Evolutionary conservation across 2,113 vertebrate genomes (phyloP).

Genomic region (Ginglymostoma cirratum): DNA sequence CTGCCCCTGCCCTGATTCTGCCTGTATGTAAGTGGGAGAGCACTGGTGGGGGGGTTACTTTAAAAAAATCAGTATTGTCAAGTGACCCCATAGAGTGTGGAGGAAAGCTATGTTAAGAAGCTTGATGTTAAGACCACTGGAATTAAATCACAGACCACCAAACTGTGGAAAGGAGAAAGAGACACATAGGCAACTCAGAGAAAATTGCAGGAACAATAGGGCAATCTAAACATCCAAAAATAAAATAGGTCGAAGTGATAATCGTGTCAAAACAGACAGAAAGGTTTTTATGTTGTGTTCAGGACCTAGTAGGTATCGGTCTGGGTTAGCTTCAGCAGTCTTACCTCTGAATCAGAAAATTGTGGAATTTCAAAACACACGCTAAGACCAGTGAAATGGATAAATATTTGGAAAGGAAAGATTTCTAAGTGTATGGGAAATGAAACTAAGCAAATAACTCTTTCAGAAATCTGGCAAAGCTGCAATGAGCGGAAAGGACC

Average conservation of each 20-base stretch:
- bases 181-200: neutral
- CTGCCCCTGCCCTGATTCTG: too few species aligned
- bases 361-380: neutral
- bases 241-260: neutral
- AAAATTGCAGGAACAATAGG: neutral
- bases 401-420: conserved; percentile 8
- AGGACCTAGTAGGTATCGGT: neutral
- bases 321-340: neutral
- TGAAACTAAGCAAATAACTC: neutral
- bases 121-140: neutral
- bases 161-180: neutral
- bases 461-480: neutral
- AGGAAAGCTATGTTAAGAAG: too few species aligned
- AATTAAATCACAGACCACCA: neutral
- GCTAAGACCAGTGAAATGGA: neutral
- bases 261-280: neutral
- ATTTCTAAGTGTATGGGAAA: neutral
- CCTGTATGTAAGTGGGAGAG: too few species aligned
- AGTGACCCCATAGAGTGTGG: too few species aligned
- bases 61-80: too few species aligned
- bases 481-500: neutral
- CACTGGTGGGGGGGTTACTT: too few species aligned
- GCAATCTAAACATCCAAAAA: neutral
- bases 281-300: neutral
- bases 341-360: neutral